Evolutionary conservation across 1,140 invertebrate species (phyloP).

Genomic region (Hormaphis cornu): DNA sequence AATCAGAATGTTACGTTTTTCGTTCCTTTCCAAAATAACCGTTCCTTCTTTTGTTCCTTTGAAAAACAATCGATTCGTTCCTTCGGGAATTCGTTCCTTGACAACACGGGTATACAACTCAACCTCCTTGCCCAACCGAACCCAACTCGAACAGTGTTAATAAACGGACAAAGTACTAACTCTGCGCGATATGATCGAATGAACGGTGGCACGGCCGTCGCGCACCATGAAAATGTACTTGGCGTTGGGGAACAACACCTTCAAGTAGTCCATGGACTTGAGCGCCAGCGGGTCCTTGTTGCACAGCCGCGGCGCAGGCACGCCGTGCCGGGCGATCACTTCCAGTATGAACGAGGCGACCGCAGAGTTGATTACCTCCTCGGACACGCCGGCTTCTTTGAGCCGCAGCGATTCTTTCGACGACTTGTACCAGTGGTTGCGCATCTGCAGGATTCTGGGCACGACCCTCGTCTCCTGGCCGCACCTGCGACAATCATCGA

Average conservation of each 20-base stretch:
- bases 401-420: constrained; percentile 80
- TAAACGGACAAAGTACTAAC: constrained; percentile 41
- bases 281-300: constrained; percentile 98
- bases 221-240: constrained; percentile 98
- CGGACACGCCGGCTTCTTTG: constrained; percentile 84
- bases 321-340: constrained; percentile 90
- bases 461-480: constrained; percentile 97
- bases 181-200: constrained; percentile 95
- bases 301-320: constrained; percentile 82
- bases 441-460: constrained; percentile 82
- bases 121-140: too few species aligned
- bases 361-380: constrained; percentile 67
- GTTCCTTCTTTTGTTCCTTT: too few species aligned
- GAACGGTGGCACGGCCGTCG: constrained; percentile 93
- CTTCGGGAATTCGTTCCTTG: too few species aligned
- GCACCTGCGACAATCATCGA: constrained; percentile 55
- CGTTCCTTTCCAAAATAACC: too few species aligned
- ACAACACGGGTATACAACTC: too few species aligned
- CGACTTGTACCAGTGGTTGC: constrained; percentile 85
- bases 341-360: constrained; percentile 94
- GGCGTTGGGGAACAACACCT: constrained; percentile 56
- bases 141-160: too few species aligned
- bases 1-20: too few species aligned
- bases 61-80: too few species aligned
- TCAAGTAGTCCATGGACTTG: constrained; percentile 78